Conservation (phyloP, 1,140 invertebrate genomes). For the Drepana arcuata region DNA sequence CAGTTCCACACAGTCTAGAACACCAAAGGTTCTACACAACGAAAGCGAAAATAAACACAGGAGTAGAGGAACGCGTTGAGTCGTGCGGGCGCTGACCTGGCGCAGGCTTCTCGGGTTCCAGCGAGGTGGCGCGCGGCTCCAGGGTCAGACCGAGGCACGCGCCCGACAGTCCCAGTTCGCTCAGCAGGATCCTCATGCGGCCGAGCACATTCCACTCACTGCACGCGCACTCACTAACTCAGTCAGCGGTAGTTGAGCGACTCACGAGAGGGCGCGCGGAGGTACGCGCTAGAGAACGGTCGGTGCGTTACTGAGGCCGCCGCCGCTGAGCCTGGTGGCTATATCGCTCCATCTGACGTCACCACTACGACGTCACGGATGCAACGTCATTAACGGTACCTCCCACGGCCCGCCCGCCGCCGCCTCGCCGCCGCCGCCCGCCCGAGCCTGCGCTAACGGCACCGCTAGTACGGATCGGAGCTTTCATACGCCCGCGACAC, state of each 20-base stretch:
- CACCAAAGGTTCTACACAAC: constrained; percentile 66
- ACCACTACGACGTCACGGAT: constrained; percentile 56
- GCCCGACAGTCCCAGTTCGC: constrained; percentile 70
- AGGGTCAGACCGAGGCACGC: constrained; percentile 66
- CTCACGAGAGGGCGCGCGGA: constrained; percentile 49
- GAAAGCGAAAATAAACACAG: constrained; percentile 71
- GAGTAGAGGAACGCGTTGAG: constrained; percentile 48
- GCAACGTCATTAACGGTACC: constrained; percentile 71
- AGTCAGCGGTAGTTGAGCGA: constrained; percentile 30
- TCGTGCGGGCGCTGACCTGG: constrained; percentile 67
- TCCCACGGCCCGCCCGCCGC: constrained; percentile 64
- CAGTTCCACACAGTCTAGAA: constrained; percentile 67
- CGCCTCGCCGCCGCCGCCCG: constrained; percentile 48
- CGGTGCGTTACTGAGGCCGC: constrained; percentile 71
- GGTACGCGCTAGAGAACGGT: constrained; percentile 54
- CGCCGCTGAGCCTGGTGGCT: constrained; percentile 65
- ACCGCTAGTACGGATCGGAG: constrained; percentile 61
- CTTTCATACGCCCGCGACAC: constrained; percentile 37
- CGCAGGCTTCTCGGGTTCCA: constrained; percentile 68
- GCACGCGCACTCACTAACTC: constrained; percentile 67
- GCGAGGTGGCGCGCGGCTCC: constrained; percentile 61
- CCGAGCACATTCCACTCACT: constrained; percentile 67
- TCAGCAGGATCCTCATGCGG: constrained; percentile 73
- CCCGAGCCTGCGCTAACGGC: constrained; percentile 69
- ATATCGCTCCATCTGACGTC: constrained; percentile 69